Evolutionary conservation across 2,888 invertebrate genomes (phyloP).

Genomic region (Callinectes sapidus): DNA sequence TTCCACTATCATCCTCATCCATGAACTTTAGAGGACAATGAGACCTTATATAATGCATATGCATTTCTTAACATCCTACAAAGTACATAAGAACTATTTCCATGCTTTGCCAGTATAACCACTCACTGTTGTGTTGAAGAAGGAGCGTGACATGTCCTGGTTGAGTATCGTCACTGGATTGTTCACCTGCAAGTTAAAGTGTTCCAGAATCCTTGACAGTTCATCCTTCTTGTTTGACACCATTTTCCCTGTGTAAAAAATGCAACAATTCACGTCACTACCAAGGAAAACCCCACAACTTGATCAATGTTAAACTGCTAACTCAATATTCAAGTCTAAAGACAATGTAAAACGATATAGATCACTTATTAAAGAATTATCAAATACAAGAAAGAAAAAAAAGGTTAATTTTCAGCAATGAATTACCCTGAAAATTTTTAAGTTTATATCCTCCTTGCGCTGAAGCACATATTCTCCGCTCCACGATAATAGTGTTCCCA

Average conservation of each 20-base stretch:
- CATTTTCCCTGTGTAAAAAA: conserved; percentile 10
- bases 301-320: neutral
- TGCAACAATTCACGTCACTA: neutral
- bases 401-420: neutral
- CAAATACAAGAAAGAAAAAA: too few species aligned
- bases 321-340: neutral
- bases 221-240: conserved; percentile 79
- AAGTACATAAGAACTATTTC: neutral
- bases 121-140: conserved; percentile 79
- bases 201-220: conserved; percentile 83
- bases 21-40: too few species aligned
- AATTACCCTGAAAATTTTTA: neutral
- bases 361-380: neutral
- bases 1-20: too few species aligned
- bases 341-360: neutral
- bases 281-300: neutral
- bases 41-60: too few species aligned
- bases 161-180: conserved; percentile 96
- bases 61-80: neutral
- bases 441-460: conserved; percentile 84
- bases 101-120: neutral
- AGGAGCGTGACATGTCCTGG: conserved; percentile 93
- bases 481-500: conserved; percentile 77
- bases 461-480: conserved; percentile 76
- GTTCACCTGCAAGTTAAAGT: conserved; percentile 91